These are phyloP conservation scores for Phortica magna DNA, from an alignment of 2,888 invertebrate genomes.

Conservation along the genomic window DNA sequence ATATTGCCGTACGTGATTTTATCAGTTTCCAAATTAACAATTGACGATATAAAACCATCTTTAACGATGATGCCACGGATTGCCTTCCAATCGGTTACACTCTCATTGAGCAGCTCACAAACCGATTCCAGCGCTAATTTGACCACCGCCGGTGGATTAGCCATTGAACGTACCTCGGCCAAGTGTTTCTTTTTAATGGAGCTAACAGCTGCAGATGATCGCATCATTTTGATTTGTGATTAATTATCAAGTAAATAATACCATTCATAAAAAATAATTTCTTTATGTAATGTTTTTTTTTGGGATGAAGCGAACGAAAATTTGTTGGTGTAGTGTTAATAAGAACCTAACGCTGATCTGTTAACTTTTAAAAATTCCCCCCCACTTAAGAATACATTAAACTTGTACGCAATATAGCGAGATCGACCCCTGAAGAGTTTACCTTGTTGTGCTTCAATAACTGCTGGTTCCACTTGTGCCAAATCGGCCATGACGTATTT, in stretches of 20 bases:
- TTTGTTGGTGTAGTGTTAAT: background rate
- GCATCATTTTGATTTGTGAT: background rate
- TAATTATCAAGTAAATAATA: no score
- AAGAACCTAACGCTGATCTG: background rate
- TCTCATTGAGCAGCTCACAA: slow-evolving; percentile 94
- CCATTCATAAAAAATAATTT: no score
- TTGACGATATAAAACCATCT: slow-evolving; percentile 96
- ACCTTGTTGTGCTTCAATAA: slow-evolving; percentile 98
- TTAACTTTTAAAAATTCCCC: background rate
- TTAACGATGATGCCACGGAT: slow-evolving; percentile 94
- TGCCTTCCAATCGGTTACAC: slow-evolving; percentile 94
- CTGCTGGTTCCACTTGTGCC: slow-evolving; percentile 98
- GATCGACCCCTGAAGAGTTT: slow-evolving; percentile 65
- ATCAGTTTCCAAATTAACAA: slow-evolving; percentile 96
- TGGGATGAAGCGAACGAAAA: background rate
- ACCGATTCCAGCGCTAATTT: slow-evolving; percentile 97
- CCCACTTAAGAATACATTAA: background rate
- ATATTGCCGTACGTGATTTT: slow-evolving; percentile 86
- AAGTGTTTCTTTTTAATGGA: slow-evolving; percentile 97
- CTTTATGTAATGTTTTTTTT: background rate
- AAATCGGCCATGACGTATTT: slow-evolving; percentile 97
- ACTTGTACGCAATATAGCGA: background rate
- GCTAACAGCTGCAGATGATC: slow-evolving; percentile 85
- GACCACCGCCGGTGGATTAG: slow-evolving; percentile 94
- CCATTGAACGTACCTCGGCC: slow-evolving; percentile 96